phyloP scores from a whole-genome alignment of 2,888 invertebrate genomes.

The Thereva nobilitata region DNA sequence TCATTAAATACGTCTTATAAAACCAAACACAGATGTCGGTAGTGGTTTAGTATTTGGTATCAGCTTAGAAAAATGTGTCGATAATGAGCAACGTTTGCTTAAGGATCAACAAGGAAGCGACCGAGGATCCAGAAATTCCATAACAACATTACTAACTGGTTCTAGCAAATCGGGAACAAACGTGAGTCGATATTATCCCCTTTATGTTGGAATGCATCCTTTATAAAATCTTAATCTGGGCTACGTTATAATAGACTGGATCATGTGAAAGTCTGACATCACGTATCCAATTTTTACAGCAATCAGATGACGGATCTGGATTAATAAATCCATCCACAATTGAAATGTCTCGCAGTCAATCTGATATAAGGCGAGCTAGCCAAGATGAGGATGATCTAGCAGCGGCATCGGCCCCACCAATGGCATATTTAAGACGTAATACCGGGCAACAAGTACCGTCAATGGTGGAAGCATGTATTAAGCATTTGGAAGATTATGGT shows the following conservation, averaged over 20 bases:
- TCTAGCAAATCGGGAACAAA: slow-evolving; percentile 7
- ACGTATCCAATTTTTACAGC: slow-evolving; percentile 39
- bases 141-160: slow-evolving; percentile 66
- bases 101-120: slow-evolving; percentile 38
- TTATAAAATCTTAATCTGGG: slow-evolving; percentile 39
- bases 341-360: slow-evolving; percentile 60
- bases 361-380: slow-evolving; percentile 58
- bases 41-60: slow-evolving; percentile 82
- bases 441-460: slow-evolving; percentile 68
- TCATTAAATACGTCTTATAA: neutral
- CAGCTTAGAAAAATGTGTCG: slow-evolving; percentile 80
- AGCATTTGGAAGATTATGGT: slow-evolving; percentile 79
- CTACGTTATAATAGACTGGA: slow-evolving; percentile 65
- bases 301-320: slow-evolving; percentile 30
- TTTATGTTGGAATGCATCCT: slow-evolving; percentile 1
- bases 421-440: slow-evolving; percentile 46
- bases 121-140: slow-evolving; percentile 70
- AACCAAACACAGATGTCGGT: neutral
- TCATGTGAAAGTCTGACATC: slow-evolving; percentile 74
- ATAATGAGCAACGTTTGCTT: slow-evolving; percentile 65
- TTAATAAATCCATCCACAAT: slow-evolving; percentile 58
- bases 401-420: slow-evolving; percentile 52
- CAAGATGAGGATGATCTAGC: slow-evolving; percentile 56
- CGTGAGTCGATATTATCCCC: neutral
- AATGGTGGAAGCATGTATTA: slow-evolving; percentile 78